Percentiles rank a stretch among this genome's conserved stretches.
Conservation (phyloP, 2,113 vertebrate genomes). For the Irena cyanogastra region DNA sequence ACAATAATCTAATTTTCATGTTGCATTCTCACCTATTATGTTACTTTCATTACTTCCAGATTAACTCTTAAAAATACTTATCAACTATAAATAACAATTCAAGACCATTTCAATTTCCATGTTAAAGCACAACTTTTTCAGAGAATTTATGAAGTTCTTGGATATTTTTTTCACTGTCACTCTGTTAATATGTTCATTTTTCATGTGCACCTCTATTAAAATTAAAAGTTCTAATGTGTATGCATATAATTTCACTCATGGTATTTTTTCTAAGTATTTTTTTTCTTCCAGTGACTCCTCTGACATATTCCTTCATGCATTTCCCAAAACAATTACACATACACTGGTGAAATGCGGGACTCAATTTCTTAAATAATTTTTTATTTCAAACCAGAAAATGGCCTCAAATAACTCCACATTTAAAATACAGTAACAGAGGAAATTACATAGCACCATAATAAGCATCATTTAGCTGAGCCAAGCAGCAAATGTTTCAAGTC, state of each 20-base stretch:
- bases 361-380: not conserved
- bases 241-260: not conserved
- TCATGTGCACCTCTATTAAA: not conserved
- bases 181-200: not conserved
- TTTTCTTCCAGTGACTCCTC: not conserved
- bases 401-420: not conserved
- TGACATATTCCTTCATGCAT: not conserved
- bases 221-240: not conserved
- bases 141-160: not conserved
- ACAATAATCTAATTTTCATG: not conserved
- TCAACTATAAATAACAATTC: not conserved
- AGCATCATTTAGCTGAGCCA: slow-evolving; percentile 38
- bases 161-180: not conserved
- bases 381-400: not conserved
- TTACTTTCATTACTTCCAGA: not conserved
- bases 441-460: slow-evolving; percentile 6
- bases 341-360: not conserved
- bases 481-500: slow-evolving; percentile 52
- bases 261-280: not conserved
- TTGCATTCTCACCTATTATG: not conserved
- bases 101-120: not conserved
- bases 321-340: not conserved
- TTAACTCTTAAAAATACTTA: not conserved
- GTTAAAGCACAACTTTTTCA: not conserved
- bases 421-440: not conserved